Conservation (phyloP, 2,888 invertebrate species). For the Clepsis dumicolana region DNA sequence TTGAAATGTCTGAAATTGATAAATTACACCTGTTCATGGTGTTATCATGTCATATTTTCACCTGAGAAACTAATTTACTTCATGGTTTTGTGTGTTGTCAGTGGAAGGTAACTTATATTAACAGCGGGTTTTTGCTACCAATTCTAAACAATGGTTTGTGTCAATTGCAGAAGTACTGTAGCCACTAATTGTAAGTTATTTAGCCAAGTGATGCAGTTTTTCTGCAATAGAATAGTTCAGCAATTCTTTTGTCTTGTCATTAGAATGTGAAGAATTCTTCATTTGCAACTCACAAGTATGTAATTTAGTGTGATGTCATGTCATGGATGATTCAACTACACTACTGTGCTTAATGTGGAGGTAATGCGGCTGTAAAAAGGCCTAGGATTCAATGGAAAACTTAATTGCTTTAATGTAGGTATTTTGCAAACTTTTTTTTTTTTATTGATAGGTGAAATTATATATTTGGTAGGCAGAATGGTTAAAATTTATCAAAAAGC, state of each 20-base stretch:
- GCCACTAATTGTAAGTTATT: slow-evolving; percentile 7
- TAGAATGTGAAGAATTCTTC: not conserved
- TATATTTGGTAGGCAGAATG: no score
- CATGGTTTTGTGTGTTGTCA: slow-evolving; percentile 20
- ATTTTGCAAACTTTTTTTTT: no score
- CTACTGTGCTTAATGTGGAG: no score
- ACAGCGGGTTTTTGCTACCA: slow-evolving; percentile 19
- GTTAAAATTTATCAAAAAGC: no score
- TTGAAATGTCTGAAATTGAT: slow-evolving; percentile 5
- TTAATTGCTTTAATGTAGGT: not conserved
- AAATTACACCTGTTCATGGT: slow-evolving; percentile 22
- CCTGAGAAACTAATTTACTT: slow-evolving; percentile 13
- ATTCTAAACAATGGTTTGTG: slow-evolving; percentile 19
- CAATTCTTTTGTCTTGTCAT: slow-evolving; percentile 31
- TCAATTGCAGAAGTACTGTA: slow-evolving; percentile 6
- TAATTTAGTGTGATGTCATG: slow-evolving; percentile 20
- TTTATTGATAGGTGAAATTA: no score
- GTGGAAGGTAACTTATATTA: not conserved
- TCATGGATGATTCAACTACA: slow-evolving; percentile 28
- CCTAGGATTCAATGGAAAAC: not conserved
- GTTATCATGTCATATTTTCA: slow-evolving; percentile 12
- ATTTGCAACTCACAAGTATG: not conserved
- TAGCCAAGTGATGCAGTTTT: slow-evolving; percentile 4
- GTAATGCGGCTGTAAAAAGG: not conserved
- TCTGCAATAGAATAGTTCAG: slow-evolving; percentile 10